Conservation (phyloP, 2,113 vertebrate genomes). For the Hemiprocne comata region DNA sequence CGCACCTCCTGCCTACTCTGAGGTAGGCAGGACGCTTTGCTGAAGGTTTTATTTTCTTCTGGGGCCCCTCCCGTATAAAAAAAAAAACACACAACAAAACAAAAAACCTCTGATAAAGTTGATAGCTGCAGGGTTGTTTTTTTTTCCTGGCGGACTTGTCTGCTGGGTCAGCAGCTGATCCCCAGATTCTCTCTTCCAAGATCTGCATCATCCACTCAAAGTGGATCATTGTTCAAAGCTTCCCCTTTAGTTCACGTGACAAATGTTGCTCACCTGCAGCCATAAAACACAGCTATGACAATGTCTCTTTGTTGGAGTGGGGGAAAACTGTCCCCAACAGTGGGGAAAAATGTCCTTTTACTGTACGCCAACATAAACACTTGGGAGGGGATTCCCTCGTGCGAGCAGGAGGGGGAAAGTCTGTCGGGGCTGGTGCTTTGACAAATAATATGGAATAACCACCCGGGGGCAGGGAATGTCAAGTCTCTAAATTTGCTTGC, state of each 20-base stretch:
- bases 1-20: constrained; percentile 91
- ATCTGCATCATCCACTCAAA: neutral
- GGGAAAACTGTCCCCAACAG: neutral
- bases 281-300: fast-evolving
- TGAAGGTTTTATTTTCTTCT: fast-evolving
- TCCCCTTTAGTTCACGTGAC: neutral
- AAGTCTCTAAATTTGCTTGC: neutral
- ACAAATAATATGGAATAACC: too few relatives aligned
- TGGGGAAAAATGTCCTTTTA: neutral
- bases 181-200: neutral
- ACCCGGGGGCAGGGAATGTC: neutral
- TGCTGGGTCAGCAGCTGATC: neutral
- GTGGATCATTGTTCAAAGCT: neutral
- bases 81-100: too few relatives aligned
- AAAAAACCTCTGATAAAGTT: fast-evolving
- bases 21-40: constrained; percentile 70
- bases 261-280: neutral
- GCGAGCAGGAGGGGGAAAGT: neutral
- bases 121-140: neutral
- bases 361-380: fast-evolving
- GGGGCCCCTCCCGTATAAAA: neutral
- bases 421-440: fast-evolving
- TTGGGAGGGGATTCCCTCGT: neutral
- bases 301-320: fast-evolving
- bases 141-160: neutral